These are phyloP conservation scores for Tympanoctomys barrerae DNA, from an alignment of 2,797 vertebrate species.

Conservation along the genomic window DNA sequence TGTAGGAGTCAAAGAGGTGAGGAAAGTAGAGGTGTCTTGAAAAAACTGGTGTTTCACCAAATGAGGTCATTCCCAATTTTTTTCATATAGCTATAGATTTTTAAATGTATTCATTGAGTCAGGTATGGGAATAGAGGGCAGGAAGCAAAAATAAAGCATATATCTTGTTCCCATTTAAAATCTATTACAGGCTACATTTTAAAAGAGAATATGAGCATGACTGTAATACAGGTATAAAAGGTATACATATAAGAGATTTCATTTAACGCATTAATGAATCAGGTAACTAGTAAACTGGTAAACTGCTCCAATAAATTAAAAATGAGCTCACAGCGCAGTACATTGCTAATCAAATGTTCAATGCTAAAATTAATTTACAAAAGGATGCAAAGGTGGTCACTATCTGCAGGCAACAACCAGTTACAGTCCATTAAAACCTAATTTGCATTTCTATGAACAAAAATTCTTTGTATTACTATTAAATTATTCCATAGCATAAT, in stretches of 20 bases:
- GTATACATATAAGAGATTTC: not conserved
- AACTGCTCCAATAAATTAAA: constrained; percentile 6
- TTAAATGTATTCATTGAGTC: not conserved
- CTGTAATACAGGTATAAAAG: not conserved
- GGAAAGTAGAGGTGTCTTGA: not conserved
- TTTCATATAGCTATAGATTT: not conserved
- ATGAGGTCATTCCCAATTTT: not conserved
- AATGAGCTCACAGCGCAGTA: not conserved
- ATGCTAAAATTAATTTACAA: not conserved
- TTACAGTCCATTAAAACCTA: not conserved
- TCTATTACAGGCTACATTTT: not conserved
- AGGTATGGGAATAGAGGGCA: not conserved
- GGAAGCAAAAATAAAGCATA: not conserved
- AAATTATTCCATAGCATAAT: not conserved
- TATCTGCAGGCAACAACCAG: not conserved
- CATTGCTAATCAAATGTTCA: not conserved
- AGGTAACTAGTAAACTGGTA: not conserved
- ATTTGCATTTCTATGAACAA: constrained; percentile 21
- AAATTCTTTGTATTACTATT: not conserved
- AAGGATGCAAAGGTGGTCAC: not conserved
- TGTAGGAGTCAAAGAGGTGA: not conserved
- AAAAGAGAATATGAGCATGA: not conserved
- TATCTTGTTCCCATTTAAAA: not conserved
- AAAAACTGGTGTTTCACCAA: not conserved
- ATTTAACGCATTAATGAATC: not conserved